These are phyloP conservation scores for Trichoplusia ni DNA, from an alignment of 1,140 invertebrate genomes.

Conservation along the genomic window DNA sequence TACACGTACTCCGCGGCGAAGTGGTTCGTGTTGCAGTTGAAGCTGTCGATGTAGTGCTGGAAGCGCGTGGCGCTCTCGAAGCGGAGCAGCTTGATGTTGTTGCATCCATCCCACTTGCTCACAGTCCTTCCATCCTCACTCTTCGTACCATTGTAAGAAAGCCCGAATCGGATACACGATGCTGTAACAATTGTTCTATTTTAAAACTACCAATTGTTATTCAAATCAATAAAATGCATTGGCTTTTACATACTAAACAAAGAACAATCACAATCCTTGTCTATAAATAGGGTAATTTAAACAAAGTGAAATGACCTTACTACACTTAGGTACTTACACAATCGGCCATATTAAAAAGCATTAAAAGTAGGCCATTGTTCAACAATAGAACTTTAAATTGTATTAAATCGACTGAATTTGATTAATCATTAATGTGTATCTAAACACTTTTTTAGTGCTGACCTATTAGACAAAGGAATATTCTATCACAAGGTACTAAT, in stretches of 20 bases:
- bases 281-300: slow-evolving; percentile 3
- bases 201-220: neutral
- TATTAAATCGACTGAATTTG: too few species aligned
- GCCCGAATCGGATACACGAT: slow-evolving; percentile 84
- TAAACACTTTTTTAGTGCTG: too few species aligned
- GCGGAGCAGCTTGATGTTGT: slow-evolving; percentile 89
- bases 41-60: slow-evolving; percentile 92
- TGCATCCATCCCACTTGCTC: slow-evolving; percentile 91
- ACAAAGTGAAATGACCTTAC: slow-evolving; percentile 8
- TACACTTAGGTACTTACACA: too few species aligned
- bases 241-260: neutral
- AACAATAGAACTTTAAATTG: too few species aligned
- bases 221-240: neutral
- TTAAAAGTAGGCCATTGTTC: too few species aligned
- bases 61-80: slow-evolving; percentile 92
- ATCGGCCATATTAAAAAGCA: too few species aligned
- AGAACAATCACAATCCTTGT: neutral
- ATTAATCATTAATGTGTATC: too few species aligned
- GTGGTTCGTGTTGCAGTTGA: slow-evolving; percentile 96
- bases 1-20: slow-evolving; percentile 97
- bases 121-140: slow-evolving; percentile 68
- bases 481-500: too few species aligned
- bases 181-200: slow-evolving; percentile 62
- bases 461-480: too few species aligned
- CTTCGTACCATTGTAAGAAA: slow-evolving; percentile 90